phyloP scores from a whole-genome alignment of 2,797 vertebrate species.

The Orientallactaga sibirica region DNA sequence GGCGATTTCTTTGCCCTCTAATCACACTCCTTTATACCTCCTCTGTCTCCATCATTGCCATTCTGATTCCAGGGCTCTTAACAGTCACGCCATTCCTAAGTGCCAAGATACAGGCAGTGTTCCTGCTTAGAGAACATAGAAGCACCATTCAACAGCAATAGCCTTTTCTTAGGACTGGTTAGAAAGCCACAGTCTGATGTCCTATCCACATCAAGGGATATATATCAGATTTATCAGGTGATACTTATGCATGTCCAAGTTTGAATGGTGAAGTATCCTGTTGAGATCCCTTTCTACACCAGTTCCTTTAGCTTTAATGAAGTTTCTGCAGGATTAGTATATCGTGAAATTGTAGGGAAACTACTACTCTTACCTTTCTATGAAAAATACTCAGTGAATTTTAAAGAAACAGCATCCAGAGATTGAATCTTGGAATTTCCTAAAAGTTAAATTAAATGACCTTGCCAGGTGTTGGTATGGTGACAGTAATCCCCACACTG shows the following conservation, averaged over 20 bases:
- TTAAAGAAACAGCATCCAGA: conserved; percentile 4
- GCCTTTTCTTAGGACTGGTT: not conserved
- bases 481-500: not conserved
- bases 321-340: not conserved
- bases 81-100: not conserved
- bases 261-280: not conserved
- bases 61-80: not conserved
- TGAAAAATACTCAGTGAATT: not conserved
- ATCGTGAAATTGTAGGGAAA: not conserved
- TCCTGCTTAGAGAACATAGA: not conserved
- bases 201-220: not conserved
- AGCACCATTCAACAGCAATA: not conserved
- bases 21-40: not conserved
- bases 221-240: not conserved
- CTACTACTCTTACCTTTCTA: not conserved
- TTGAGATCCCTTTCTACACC: not conserved
- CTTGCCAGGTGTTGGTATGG: not conserved
- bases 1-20: not conserved
- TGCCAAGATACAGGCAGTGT: not conserved
- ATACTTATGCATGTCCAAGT: not conserved
- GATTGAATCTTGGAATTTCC: not conserved
- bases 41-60: not conserved
- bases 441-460: not conserved
- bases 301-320: not conserved
- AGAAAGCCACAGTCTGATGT: not conserved